Evolutionary conservation across 2,888 invertebrate genomes (phyloP).

Genomic region (Amphipyra berbera): DNA sequence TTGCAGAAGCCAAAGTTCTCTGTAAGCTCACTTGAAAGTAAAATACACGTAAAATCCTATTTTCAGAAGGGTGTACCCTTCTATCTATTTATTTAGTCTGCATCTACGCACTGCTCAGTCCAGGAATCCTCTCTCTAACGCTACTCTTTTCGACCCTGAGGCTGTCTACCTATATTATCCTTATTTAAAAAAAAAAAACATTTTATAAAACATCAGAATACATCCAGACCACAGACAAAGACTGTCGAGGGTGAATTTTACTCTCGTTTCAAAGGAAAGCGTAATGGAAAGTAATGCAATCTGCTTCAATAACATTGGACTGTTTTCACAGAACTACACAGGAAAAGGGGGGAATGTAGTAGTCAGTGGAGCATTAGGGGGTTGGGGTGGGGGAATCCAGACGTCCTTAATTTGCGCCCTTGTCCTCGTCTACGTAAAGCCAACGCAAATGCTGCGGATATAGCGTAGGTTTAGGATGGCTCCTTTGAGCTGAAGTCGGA

Average conservation of each 20-base stretch:
- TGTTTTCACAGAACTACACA: conserved; percentile 24
- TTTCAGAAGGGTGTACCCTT: no score
- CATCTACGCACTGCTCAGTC: no score
- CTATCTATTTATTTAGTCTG: no score
- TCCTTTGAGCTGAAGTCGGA: conserved; percentile 8
- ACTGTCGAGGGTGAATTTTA: conserved; percentile 9
- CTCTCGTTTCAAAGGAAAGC: conserved; percentile 21
- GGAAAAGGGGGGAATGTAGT: conserved; percentile 7
- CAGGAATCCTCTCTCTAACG: no score
- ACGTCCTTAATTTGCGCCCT: conserved; percentile 49
- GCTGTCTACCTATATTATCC: no score
- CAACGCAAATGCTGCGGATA: conserved; percentile 17
- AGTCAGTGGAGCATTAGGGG: conserved; percentile 25
- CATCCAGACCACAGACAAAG: conserved; percentile 9
- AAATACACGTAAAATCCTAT: no score
- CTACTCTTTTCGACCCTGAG: no score
- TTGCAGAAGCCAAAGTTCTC: no score
- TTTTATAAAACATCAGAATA: conserved; percentile 16
- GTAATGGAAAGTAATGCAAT: conserved; percentile 22
- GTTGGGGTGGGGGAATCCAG: conserved; percentile 17
- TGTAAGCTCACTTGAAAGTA: no score
- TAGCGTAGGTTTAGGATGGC: conserved; percentile 12
- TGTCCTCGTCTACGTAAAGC: conserved; percentile 33
- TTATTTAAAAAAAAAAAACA: background rate
- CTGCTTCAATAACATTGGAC: conserved; percentile 29